A percentile compares a stretch with the other conserved stretches of the same genome.
These are phyloP conservation scores for Eupsittula cactorum DNA, from an alignment of 2,113 vertebrate genomes.

Conservation along the genomic window DNA sequence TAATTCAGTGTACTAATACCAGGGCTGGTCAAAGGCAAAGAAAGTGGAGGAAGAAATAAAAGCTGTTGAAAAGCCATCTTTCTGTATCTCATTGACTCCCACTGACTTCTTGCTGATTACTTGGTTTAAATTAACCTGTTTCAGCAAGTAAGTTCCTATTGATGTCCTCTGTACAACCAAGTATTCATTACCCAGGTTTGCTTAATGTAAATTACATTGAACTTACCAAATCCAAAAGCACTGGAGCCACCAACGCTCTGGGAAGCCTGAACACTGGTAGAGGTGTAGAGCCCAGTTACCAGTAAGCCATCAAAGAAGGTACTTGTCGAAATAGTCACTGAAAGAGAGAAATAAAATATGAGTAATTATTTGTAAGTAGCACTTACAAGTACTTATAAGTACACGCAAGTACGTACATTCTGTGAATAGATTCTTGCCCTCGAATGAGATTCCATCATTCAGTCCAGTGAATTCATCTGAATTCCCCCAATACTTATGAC, in stretches of 20 bases:
- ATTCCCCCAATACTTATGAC: background rate
- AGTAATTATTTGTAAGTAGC: background rate
- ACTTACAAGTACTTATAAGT: background rate
- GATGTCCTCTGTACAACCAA: background rate
- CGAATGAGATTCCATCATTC: background rate
- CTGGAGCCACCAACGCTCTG: constrained; percentile 88
- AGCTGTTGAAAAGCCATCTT: background rate
- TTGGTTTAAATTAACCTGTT: background rate
- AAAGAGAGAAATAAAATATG: constrained; percentile 40
- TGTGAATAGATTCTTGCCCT: background rate
- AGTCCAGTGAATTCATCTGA: background rate
- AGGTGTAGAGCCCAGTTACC: constrained; percentile 97
- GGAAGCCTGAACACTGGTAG: constrained; percentile 90
- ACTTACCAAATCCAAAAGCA: constrained; percentile 96
- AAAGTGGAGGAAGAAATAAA: background rate
- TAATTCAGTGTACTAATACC: background rate
- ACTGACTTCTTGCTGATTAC: background rate
- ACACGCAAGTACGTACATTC: background rate
- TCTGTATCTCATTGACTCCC: background rate
- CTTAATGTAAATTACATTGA: background rate
- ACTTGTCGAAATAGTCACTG: constrained; percentile 96
- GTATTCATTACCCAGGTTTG: background rate
- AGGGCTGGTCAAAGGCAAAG: background rate
- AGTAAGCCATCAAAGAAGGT: constrained; percentile 94
- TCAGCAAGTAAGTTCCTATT: background rate